Base-by-base conservation (phyloP, 2,113 vertebrate species). In the Rhabdomys dilectus region DNA sequence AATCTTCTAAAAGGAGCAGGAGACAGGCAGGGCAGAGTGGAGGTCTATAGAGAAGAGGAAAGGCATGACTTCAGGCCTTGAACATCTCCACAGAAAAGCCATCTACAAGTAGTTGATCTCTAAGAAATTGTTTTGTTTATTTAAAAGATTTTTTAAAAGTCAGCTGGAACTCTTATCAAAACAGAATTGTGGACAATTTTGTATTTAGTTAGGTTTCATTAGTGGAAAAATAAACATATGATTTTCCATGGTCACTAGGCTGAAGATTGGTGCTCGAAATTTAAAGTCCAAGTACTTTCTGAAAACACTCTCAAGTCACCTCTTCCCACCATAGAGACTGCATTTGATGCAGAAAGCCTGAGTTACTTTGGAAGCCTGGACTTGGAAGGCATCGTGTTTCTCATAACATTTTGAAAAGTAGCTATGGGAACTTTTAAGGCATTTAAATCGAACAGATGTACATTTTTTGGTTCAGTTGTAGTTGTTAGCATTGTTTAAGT, bases 321-420 rank as follows among this genome's bases (percentile, higher is more conserved):
- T 89, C n/a, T 88, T 82, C 70, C 75, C 45, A 34, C 3, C 51
- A 4, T 29, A 64, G 92, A 92, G 66, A 36, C 15, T 29, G 91
- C 26, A 34, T 66, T 60, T 60, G 36, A 66, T 56, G 53, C 72
- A 91, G 76, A 89, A 78, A 93, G 56, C 22, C 86, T 58, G 45
- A 88, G 45, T 82, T 68, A 34, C 80, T 97, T 81, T 90, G 88
- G 68, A 95, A 89, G 82, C 64, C 68, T 39, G 53, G 36, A 68
- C 94, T 97, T 97, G 95, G 94, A 96, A 86, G 78, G 68, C 86
- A 56, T 91, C 51, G 0, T 85, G 62, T 95, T 97, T 95, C 95
- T 96, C 91, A 88, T 70, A 94, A 89, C 91, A 91, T 90, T 96
- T 95, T 89, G 85, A 91, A 89, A 96, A 94, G 93, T 93, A 86